phyloP scores from a whole-genome alignment of 2,113 vertebrate genomes.

The Ptilonorhynchus violaceus region DNA sequence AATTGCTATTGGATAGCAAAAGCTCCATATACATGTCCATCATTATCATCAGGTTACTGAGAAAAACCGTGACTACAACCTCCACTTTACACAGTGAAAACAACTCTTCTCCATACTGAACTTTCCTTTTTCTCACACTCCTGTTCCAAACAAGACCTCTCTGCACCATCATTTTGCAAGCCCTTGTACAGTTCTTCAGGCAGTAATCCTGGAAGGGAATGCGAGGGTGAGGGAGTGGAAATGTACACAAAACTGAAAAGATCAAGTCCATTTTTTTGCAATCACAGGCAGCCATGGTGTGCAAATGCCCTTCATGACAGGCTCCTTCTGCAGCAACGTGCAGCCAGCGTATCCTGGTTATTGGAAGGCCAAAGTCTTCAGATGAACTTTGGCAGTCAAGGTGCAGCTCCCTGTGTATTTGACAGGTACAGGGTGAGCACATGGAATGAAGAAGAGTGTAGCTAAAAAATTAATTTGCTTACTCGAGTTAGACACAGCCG shows the following conservation, averaged over 20 bases:
- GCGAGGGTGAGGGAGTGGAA: not conserved
- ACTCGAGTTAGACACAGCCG: not conserved
- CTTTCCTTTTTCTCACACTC: not conserved
- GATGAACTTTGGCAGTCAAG: not conserved
- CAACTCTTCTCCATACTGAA: not conserved
- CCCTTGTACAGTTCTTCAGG: not conserved
- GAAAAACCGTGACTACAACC: not conserved
- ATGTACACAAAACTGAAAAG: rapidly evolving
- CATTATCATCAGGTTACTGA: not conserved
- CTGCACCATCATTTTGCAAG: not conserved
- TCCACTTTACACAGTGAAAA: not conserved
- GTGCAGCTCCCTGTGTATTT: not conserved
- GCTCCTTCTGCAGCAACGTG: not conserved
- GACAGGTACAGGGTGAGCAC: not conserved
- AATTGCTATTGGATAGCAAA: not conserved
- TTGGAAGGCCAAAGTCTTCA: not conserved
- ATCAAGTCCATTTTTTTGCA: not conserved
- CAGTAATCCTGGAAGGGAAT: rapidly evolving
- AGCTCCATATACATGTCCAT: not conserved
- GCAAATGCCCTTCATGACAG: not conserved
- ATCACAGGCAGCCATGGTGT: not conserved
- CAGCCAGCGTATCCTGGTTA: not conserved
- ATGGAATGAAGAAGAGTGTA: not conserved
- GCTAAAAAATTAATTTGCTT: not conserved
- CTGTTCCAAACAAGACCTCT: not conserved